Conservation (phyloP, 2,797 vertebrate species). For the Lagocephalus sceleratus region DNA sequence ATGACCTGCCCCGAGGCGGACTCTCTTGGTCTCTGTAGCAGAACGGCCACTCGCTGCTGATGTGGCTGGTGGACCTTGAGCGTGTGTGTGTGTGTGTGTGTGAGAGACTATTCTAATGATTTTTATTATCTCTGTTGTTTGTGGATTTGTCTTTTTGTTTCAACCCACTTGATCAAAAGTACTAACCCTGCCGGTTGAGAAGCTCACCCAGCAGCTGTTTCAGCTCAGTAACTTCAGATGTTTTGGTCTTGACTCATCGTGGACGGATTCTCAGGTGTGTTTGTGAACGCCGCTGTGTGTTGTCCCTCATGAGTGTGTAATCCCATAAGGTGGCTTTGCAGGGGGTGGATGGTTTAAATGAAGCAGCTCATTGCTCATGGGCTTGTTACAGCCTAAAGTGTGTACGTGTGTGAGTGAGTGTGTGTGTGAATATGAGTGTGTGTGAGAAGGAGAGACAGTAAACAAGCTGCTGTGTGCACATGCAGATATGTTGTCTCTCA, state of each 20-base stretch:
- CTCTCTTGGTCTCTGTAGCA: conserved; percentile 10
- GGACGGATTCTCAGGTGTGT: conserved; percentile 11
- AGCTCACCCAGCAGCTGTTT: background rate
- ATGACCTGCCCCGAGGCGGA: conserved; percentile 11
- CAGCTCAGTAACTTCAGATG: background rate
- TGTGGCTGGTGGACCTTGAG: conserved; percentile 2
- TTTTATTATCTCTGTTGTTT: no score
- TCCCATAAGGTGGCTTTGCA: conserved; percentile 18
- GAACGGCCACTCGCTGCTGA: background rate
- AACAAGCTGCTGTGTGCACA: background rate
- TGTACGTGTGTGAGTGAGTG: background rate
- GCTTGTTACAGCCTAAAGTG: conserved; percentile 12
- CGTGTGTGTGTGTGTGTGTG: no score
- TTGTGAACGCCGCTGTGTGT: conserved; percentile 3
- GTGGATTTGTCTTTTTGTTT: no score
- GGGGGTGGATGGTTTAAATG: conserved; percentile 25
- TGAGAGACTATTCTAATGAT: no score
- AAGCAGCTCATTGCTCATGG: conserved; percentile 25
- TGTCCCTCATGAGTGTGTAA: conserved; percentile 11
- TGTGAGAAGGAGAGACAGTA: background rate
- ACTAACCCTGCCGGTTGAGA: no score
- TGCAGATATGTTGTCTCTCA: background rate
- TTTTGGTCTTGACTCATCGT: background rate
- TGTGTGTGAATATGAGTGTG: background rate
- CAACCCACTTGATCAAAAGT: no score